Conservation (phyloP, 2,888 invertebrate genomes). For the Xiphydria camelus region DNA sequence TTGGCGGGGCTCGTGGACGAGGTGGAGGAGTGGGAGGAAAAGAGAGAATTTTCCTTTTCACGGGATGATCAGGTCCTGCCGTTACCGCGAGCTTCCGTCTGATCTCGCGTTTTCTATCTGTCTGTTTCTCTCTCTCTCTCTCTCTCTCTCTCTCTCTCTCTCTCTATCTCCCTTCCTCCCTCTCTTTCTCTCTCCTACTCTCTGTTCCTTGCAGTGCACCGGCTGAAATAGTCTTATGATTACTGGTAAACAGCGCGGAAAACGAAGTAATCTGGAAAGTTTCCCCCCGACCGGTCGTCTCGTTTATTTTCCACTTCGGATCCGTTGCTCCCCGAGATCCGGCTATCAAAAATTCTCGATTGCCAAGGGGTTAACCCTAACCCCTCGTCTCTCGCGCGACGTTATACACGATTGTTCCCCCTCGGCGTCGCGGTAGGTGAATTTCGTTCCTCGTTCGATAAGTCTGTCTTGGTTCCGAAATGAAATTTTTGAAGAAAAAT, state of each 20-base stretch:
- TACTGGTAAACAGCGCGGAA: slow-evolving; percentile 31
- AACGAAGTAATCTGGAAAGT: slow-evolving; percentile 25
- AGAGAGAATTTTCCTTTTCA: slow-evolving; percentile 10
- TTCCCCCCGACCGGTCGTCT: neutral
- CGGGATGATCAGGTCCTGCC: neutral
- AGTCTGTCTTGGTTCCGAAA: too few relatives aligned
- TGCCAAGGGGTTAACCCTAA: neutral
- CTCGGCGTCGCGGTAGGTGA: too few relatives aligned
- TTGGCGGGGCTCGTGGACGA: slow-evolving; percentile 4
- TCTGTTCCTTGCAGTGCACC: too few relatives aligned
- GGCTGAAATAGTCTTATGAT: slow-evolving; percentile 34
- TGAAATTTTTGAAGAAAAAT: too few relatives aligned
- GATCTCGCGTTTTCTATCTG: neutral
- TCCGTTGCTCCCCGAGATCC: neutral
- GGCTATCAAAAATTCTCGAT: slow-evolving; percentile 1
- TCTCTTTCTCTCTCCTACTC: too few relatives aligned
- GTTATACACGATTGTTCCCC: too few relatives aligned
- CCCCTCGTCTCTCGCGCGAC: too few relatives aligned
- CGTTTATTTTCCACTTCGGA: slow-evolving; percentile 5
- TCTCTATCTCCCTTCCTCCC: too few relatives aligned
- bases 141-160: too few relatives aligned
- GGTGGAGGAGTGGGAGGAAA: slow-evolving; percentile 7
- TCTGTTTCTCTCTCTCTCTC: too few relatives aligned
- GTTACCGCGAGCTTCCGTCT: neutral
- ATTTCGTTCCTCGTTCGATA: too few relatives aligned